Evolutionary conservation across 2,888 invertebrate genomes (phyloP).

Genomic region (Lochmaea crataegi): DNA sequence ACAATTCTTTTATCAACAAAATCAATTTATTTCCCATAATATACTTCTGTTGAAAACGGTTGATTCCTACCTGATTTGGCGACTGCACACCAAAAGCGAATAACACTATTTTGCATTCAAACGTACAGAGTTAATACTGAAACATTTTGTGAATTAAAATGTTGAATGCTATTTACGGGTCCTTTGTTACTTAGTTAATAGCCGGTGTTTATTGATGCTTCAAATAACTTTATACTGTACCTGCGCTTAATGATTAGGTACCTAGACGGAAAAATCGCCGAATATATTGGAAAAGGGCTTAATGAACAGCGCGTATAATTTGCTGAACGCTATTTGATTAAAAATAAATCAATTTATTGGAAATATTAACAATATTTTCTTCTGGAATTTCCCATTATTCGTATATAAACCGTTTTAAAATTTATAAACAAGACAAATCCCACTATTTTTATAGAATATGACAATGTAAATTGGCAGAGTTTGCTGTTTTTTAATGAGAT

Average conservation of each 20-base stretch:
- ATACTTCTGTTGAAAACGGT: neutral
- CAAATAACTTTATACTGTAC: conserved; percentile 26
- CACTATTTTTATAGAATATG: too few species aligned
- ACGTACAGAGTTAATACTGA: conserved; percentile 18
- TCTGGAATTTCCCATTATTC: too few species aligned
- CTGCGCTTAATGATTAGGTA: conserved; percentile 26
- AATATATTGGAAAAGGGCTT: conserved; percentile 23
- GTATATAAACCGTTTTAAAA: too few species aligned
- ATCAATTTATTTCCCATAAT: conserved; percentile 2
- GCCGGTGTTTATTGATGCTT: conserved; percentile 36
- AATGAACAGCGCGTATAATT: conserved; percentile 16
- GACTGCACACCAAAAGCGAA: neutral
- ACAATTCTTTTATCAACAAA: conserved; percentile 1
- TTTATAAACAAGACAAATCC: too few species aligned
- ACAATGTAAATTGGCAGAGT: too few species aligned
- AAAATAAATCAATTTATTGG: neutral
- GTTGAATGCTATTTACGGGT: conserved; percentile 33
- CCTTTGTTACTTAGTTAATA: conserved; percentile 37
- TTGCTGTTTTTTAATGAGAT: too few species aligned
- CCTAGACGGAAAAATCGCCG: conserved; percentile 19
- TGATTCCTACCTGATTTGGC: neutral
- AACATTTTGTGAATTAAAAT: conserved; percentile 31
- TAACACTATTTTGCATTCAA: neutral
- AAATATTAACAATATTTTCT: neutral
- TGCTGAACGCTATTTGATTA: neutral